Evolutionary conservation across 2,797 vertebrate genomes (phyloP).

Genomic region (Artibeus jamaicensis): DNA sequence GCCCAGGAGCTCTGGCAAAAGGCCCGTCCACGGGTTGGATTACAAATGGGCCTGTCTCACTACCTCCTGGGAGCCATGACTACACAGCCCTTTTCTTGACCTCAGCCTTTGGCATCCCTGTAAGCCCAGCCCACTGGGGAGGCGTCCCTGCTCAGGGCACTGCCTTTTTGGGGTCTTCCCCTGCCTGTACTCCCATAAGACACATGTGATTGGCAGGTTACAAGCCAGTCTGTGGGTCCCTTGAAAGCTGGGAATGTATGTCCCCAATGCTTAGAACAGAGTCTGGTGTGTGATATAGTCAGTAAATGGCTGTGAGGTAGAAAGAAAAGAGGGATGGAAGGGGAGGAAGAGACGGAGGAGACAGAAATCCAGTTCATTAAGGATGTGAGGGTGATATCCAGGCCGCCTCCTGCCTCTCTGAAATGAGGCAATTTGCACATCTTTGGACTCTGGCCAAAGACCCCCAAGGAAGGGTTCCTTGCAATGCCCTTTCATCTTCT

Average conservation of each 20-base stretch:
- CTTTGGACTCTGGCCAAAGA: not conserved
- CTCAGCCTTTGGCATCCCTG: not conserved
- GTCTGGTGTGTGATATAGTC: not conserved
- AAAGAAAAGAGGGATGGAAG: not conserved
- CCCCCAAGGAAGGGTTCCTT: not conserved
- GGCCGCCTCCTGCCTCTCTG: not conserved
- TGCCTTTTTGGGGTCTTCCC: not conserved
- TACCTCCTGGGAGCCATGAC: not conserved
- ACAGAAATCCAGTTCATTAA: not conserved
- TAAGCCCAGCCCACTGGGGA: not conserved
- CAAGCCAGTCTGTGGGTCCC: not conserved
- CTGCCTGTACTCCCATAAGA: not conserved
- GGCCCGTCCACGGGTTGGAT: rapidly evolving
- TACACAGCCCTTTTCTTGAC: not conserved
- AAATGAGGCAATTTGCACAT: rapidly evolving
- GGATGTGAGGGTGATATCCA: too few species aligned
- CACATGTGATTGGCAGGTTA: not conserved
- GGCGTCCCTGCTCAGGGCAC: not conserved
- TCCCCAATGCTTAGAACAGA: not conserved
- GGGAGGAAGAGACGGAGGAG: not conserved
- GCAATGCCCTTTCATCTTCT: not conserved
- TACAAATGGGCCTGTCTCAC: not conserved
- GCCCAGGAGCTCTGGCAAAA: not conserved
- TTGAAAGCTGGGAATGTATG: not conserved
- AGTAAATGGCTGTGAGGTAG: not conserved